phyloP scores from a whole-genome alignment of 2,888 invertebrate species.

The Chironomus riparius region DNA sequence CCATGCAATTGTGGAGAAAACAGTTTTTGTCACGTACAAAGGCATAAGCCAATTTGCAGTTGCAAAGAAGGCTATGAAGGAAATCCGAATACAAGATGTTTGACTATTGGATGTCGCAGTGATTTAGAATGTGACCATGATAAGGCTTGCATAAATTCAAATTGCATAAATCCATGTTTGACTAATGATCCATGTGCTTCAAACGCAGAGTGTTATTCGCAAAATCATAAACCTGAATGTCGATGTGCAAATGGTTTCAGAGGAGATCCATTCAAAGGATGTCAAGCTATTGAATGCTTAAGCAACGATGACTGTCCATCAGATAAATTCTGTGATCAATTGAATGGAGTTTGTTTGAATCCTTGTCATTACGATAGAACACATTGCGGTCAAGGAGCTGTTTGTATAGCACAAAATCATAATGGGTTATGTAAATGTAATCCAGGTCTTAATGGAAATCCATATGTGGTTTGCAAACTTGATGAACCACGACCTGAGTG shows the following conservation, averaged over 20 bases:
- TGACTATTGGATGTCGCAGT: slow-evolving; percentile 69
- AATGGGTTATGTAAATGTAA: slow-evolving; percentile 79
- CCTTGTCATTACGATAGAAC: slow-evolving; percentile 68
- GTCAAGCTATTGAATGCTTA: slow-evolving; percentile 71
- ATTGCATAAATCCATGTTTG: slow-evolving; percentile 79
- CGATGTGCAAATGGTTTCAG: slow-evolving; percentile 72
- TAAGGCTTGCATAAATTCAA: slow-evolving; percentile 74
- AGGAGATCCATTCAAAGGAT: slow-evolving; percentile 66
- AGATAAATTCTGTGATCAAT: slow-evolving; percentile 62
- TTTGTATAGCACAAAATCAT: slow-evolving; percentile 74
- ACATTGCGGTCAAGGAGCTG: slow-evolving; percentile 64
- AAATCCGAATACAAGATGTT: slow-evolving; percentile 73
- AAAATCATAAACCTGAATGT: slow-evolving; percentile 65
- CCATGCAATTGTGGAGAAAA: slow-evolving; percentile 83
- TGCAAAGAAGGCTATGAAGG: slow-evolving; percentile 78
- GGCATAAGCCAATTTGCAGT: slow-evolving; percentile 79
- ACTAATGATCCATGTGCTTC: slow-evolving; percentile 69
- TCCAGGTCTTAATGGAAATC: slow-evolving; percentile 64
- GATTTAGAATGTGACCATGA: slow-evolving; percentile 76
- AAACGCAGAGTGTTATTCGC: slow-evolving; percentile 72
- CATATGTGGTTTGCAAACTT: slow-evolving; percentile 69
- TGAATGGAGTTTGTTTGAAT: slow-evolving; percentile 75
- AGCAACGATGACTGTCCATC: slow-evolving; percentile 80
- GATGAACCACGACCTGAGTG: slow-evolving; percentile 62
- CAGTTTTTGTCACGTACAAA: slow-evolving; percentile 69